phyloP scores from a whole-genome alignment of 2,113 vertebrate species.

The Neogale vison region DNA sequence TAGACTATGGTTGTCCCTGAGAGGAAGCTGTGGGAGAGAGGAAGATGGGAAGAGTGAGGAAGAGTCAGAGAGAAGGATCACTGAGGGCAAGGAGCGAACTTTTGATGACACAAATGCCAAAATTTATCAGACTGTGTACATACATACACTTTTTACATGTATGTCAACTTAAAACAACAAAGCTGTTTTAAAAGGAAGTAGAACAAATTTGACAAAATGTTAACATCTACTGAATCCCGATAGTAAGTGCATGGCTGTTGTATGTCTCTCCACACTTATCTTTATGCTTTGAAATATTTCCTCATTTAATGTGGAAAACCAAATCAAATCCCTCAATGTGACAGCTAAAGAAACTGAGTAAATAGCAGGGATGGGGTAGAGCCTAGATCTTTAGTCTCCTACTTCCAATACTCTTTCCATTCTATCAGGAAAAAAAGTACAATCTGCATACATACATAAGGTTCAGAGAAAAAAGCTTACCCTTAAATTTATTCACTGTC shows the following conservation, averaged over 20 bases:
- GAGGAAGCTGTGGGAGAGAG: neutral
- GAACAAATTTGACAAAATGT: conserved; percentile 9
- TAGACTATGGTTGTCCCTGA: neutral
- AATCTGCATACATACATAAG: neutral
- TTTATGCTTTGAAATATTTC: neutral
- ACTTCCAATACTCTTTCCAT: neutral
- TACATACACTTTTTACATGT: neutral
- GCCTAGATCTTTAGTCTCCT: neutral
- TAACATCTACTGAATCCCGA: conserved; percentile 25
- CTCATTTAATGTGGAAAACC: conserved; percentile 40
- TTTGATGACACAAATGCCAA: neutral
- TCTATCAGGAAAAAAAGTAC: neutral
- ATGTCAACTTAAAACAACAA: neutral
- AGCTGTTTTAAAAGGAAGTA: neutral
- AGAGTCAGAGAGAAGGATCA: neutral
- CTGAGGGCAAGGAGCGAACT: neutral
- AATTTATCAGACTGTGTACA: neutral
- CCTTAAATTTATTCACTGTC: conserved; percentile 84
- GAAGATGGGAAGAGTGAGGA: neutral
- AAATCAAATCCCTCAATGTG: conserved; percentile 10
- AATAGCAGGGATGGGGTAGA: neutral
- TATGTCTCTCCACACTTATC: neutral
- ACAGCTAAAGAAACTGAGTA: conserved; percentile 11
- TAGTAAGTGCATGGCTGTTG: neutral
- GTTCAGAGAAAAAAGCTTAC: conserved; percentile 73